Evolutionary conservation across 1,140 invertebrate species (phyloP), one percentile per base, ranked within the genome.

Genomic region (Mesaphorura yosii): DNA sequence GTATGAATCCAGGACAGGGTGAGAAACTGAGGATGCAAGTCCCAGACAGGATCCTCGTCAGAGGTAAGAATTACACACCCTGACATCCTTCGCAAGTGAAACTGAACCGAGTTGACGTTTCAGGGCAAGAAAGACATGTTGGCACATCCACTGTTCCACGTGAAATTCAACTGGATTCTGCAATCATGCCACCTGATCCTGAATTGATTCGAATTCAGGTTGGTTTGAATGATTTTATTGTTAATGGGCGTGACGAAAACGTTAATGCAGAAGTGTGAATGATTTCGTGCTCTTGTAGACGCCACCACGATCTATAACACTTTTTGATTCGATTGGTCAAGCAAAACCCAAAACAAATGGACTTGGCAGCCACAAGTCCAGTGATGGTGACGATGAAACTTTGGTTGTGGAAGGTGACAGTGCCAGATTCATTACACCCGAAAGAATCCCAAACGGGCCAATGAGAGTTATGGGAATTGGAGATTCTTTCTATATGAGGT

Each of bases 31-130:
- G 17, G 5, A 92, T 91, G 88, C 80, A 81, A 66, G 87, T 92
- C 26, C 88, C 88, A n/a, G 87, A 90, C 61, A 75, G 86, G 65
- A 91, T 92, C 68, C 73, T 91, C 57, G 84, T 90, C 47, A 75
- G 81, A 61, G 88, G 78, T 78, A 68, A 48, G 48, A 12, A 7
- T 10, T 41, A 12, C 40, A 7, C 10, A 41, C 6, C 22, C 40
- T 12, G 6, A 41, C 19, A 7, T 7, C 19, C 7, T 15, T 17
- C 19, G 7, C 7, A 41, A 10, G 44, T 46, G 10, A n/a, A 34
- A 41, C 22, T 41, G 7, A 41, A 17, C 7, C 40, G 10, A 20
- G 22, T 10, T 12, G 10, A 10, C n/a, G 7, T 20, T 41, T 10
- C 40, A 76, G 76, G 85, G 17, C 81, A 88, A 67, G 84, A 89